Evolutionary conservation across 2,113 vertebrate genomes (phyloP).

Genomic region (Clarias macrocephalus): DNA sequence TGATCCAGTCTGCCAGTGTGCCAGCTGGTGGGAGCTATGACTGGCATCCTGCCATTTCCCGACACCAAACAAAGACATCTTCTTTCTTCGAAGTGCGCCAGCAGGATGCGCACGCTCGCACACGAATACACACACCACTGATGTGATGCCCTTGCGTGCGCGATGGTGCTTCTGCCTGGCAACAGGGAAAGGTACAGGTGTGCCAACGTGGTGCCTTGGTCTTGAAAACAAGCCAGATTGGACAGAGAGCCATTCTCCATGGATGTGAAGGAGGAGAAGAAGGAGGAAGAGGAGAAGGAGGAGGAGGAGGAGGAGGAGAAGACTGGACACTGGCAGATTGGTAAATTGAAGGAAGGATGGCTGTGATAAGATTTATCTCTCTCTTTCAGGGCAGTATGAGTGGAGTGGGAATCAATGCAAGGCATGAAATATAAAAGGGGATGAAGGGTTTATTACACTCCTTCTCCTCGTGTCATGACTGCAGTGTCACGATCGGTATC

Average conservation of each 20-base stretch:
- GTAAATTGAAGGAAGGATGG: constrained; percentile 28
- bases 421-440: constrained; percentile 28
- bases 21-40: constrained; percentile 47
- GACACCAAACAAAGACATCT: constrained; percentile 45
- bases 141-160: constrained; percentile 4
- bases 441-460: neutral
- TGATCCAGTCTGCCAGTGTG: constrained; percentile 28
- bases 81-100: constrained; percentile 26
- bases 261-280: neutral
- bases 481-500: constrained; percentile 23
- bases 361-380: constrained; percentile 47
- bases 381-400: constrained; percentile 14
- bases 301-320: neutral
- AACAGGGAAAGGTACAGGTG: neutral
- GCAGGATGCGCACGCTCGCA: constrained; percentile 15
- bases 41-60: constrained; percentile 44
- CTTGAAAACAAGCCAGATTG: constrained; percentile 34
- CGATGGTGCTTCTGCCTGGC: constrained; percentile 9
- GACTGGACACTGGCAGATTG: constrained; percentile 2
- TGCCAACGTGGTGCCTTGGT: constrained; percentile 3
- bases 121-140: constrained; percentile 6
- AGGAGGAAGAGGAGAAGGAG: neutral
- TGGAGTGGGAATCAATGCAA: constrained; percentile 36
- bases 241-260: neutral
- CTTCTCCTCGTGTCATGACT: constrained; percentile 7